These are phyloP conservation scores for Hylia prasina DNA, from an alignment of 2,113 vertebrate species.

Conservation along the genomic window DNA sequence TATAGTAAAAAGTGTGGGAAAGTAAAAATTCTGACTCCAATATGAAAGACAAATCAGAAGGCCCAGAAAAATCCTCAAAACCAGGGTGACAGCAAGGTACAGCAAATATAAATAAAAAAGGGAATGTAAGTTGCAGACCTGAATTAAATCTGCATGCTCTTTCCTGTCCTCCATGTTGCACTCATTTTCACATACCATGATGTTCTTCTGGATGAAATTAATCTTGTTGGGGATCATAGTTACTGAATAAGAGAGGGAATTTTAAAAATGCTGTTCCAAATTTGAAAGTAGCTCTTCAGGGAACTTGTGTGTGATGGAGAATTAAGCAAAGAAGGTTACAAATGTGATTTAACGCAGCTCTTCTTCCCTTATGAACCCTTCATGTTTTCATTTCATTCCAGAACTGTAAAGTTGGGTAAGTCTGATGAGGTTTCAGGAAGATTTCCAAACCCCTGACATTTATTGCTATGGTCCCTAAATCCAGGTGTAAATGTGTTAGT, in stretches of 20 bases:
- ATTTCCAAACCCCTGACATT: conserved; percentile 19
- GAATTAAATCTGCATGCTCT: neutral
- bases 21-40: no score
- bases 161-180: neutral
- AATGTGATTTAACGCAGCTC: neutral
- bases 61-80: no score
- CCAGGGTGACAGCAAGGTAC: neutral
- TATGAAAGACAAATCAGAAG: no score
- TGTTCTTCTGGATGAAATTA: neutral
- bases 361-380: neutral
- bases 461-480: neutral
- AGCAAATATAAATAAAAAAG: neutral
- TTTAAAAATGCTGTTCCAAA: neutral
- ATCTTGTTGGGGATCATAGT: neutral
- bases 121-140: neutral
- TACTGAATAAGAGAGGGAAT: neutral
- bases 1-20: no score
- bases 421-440: neutral
- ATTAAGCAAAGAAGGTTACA: neutral
- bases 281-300: neutral
- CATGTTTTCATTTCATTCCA: neutral
- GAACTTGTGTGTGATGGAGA: neutral
- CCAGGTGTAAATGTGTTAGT: conserved; percentile 35
- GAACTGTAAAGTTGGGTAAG: neutral
- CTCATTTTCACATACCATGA: neutral